Percentiles rank a stretch among this genome's conserved stretches.
Evolutionary conservation across 2,888 invertebrate genomes (phyloP).

Genomic region (Chaitophorus viminalis): DNA sequence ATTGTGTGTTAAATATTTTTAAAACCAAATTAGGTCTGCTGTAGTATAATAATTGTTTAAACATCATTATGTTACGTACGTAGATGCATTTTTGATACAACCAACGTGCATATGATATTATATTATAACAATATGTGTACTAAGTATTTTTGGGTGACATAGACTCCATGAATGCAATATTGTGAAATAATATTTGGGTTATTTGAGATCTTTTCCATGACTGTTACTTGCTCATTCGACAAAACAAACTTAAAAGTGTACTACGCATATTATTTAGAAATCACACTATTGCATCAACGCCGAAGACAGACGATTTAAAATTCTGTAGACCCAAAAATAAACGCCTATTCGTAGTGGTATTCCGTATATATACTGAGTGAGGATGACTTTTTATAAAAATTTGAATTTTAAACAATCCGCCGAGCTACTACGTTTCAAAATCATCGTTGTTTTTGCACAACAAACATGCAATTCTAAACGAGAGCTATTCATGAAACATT

Average conservation of each 20-base stretch:
- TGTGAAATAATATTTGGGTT: background rate
- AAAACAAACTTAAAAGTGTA: background rate
- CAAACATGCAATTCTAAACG: too few species aligned
- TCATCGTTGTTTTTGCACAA: too few species aligned
- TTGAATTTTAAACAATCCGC: too few species aligned
- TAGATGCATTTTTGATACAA: background rate
- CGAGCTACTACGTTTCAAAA: too few species aligned
- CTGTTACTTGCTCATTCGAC: background rate
- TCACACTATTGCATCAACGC: too few species aligned
- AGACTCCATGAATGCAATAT: background rate
- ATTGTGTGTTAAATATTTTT: too few species aligned
- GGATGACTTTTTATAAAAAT: too few species aligned
- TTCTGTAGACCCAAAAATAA: background rate
- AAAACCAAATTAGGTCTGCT: constrained; percentile 7
- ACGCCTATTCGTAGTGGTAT: background rate
- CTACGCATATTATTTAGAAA: background rate
- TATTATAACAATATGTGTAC: background rate
- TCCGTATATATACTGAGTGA: too few species aligned
- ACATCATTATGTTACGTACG: too few species aligned
- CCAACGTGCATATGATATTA: background rate
- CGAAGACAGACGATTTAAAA: too few species aligned
- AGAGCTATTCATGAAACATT: too few species aligned
- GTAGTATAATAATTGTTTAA: background rate
- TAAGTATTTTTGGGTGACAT: background rate
- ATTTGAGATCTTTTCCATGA: background rate